Evolutionary conservation across 1,140 invertebrate genomes (phyloP), one percentile per base, ranked within the genome.

Genomic region (Papilio dardanus): DNA sequence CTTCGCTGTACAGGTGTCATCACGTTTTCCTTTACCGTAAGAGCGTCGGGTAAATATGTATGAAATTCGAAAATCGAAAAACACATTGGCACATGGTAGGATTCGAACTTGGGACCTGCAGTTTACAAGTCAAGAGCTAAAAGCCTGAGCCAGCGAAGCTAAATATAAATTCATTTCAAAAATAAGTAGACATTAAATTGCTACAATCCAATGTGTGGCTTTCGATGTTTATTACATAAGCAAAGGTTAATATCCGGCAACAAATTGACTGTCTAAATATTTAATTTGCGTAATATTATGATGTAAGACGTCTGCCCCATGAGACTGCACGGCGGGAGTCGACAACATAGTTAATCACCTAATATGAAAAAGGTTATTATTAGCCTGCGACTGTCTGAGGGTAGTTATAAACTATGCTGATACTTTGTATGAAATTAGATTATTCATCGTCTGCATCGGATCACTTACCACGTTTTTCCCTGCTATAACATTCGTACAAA

Each of bases 311-410:
- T 73, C 71, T 73, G 50, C 10, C 31, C 14, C 30, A 73, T 35
- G 71, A 73, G 71, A 73, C 71, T 35, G 71, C 71, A 31, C n/a
- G 71, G 71, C 71, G 42, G 50, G 46, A 35, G 40, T 58, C 71
- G 37, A 12, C 16, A n/a, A 19, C 42, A n/a, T 16, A 42, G n/a
- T 16, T 46, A 7, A n/a, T 46, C 19, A 19, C 19, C 19, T 19
- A 19, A 62, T 62, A 62, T 62, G 50, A 10, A 24, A 58, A 28
- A 14, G 24, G 14, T 62, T 30, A 62, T 62, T 62, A 24, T 14
- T 62, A 30, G 4, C 54, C 21, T 28, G 50, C 21, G 24, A 62
- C 42, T n/a, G n/a, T n/a, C n/a, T n/a, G n/a, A n/a, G n/a, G n/a
- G n/a, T n/a, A n/a, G n/a, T n/a, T n/a, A n/a, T n/a, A n/a, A n/a